phyloP scores from a whole-genome alignment of 2,113 vertebrate genomes.

The Chaenocephalus aceratus region DNA sequence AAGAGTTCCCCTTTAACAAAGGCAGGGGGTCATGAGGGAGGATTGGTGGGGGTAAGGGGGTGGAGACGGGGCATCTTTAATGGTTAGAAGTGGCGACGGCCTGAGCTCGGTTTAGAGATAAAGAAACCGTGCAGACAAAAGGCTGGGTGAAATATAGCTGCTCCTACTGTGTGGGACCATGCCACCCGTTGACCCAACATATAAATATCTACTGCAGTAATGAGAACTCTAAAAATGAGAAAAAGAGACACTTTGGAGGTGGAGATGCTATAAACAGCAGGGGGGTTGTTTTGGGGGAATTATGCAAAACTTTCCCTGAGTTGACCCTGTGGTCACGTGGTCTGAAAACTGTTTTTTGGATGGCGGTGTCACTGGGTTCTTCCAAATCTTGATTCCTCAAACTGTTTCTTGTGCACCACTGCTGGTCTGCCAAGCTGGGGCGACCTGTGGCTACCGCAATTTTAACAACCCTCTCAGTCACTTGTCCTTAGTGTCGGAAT shows the following conservation, averaged over 20 bases:
- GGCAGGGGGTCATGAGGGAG: constrained; percentile 66
- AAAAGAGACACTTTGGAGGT: constrained; percentile 33
- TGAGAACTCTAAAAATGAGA: constrained; percentile 48
- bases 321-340: not conserved
- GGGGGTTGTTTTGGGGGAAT: constrained; percentile 52
- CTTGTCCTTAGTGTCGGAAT: too few relatives aligned
- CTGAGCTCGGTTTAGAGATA: constrained; percentile 44
- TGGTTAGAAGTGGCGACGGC: constrained; percentile 36
- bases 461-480: too few relatives aligned
- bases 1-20: constrained; percentile 63
- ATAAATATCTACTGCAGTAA: constrained; percentile 69
- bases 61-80: constrained; percentile 54
- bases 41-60: constrained; percentile 43
- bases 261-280: constrained; percentile 49
- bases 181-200: constrained; percentile 45
- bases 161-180: constrained; percentile 41
- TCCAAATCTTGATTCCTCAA: not conserved
- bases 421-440: too few relatives aligned
- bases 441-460: too few relatives aligned
- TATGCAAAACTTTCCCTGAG: constrained; percentile 42
- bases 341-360: not conserved
- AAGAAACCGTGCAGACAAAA: constrained; percentile 60
- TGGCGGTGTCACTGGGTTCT: not conserved
- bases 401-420: too few relatives aligned
- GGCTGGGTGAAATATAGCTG: constrained; percentile 55